Base-by-base conservation (phyloP, 2,797 vertebrate species). In the Poecilia gillii region DNA sequence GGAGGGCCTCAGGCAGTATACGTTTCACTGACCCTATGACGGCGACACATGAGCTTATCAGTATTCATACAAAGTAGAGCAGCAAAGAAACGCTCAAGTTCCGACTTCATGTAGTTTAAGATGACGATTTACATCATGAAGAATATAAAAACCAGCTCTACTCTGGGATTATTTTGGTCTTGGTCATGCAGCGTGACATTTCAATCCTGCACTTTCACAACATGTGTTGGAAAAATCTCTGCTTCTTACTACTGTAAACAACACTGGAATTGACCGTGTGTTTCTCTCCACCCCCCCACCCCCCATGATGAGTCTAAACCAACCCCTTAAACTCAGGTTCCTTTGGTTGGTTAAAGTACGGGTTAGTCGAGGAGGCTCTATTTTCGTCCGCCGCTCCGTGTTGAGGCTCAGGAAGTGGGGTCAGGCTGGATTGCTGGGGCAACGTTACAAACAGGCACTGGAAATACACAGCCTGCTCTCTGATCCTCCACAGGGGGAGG, bases 381-480 rank as follows among this genome's bases (percentile, higher is more conserved):
- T 95, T 94, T 94, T 85, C 81, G 86, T 91, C 87, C 25, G 46
- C 82, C 73, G 78, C 76, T 45, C 80, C 77, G 76, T 13, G 87
- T 64, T 74, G 70, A 84, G 82, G 84, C 78, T 14, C 25, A 68
- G 47, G 72, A 75, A 80, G 20, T 74, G 14, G 73, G 79, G 81
- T 77, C 2, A 6, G 82, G 79, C 78, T 87, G 75, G 88, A 90
- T 92, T 73, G 81, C 90, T 62, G 0, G 75, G 90, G 93, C 74
- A 88, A 95, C 81, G 25, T 73, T 84, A 88, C 92, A 94, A 95
- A 94, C 93, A 94, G 90, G 92, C 80, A 86, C 88, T 90, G 72
- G 72, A 86, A 93, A 94, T 85, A 93, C 76, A 49, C 36, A 4
- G 76, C 73, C 81, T 83, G 83, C 84, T 86, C 72, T 74, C 75